Evolutionary conservation across 2,797 vertebrate species (phyloP).

Genomic region (Sciurus carolinensis): DNA sequence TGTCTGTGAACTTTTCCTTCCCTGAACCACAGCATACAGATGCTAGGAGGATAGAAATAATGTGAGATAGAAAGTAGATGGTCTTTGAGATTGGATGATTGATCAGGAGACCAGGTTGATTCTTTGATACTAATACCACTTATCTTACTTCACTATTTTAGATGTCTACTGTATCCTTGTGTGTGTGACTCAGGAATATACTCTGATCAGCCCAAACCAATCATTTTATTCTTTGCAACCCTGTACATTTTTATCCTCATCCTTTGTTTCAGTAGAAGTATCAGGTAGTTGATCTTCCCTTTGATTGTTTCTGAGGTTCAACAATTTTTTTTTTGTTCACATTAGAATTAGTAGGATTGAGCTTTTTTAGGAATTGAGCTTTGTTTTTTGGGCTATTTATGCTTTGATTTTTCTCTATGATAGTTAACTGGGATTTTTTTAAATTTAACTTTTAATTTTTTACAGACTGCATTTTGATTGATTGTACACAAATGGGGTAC

Average conservation of each 20-base stretch:
- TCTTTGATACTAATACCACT: neutral
- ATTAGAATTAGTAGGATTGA: neutral
- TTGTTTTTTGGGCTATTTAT: neutral
- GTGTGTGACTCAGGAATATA: neutral
- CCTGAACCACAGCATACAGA: neutral
- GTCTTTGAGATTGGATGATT: neutral
- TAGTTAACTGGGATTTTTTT: slow-evolving; percentile 1
- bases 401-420: neutral
- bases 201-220: neutral
- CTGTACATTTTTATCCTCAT: neutral
- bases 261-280: neutral
- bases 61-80: neutral
- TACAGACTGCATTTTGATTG: too few relatives aligned
- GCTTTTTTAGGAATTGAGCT: neutral
- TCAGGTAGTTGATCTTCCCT: neutral
- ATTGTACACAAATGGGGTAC: too few relatives aligned
- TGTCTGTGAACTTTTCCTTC: neutral
- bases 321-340: neutral
- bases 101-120: neutral
- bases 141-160: neutral
- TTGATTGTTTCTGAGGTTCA: neutral
- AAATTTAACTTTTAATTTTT: too few relatives aligned
- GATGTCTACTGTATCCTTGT: neutral
- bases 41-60: neutral
- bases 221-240: neutral